Evolutionary conservation across 2,797 vertebrate genomes (phyloP), one percentile per base, ranked within the genome.

Genomic region (Myotis vivesi): DNA sequence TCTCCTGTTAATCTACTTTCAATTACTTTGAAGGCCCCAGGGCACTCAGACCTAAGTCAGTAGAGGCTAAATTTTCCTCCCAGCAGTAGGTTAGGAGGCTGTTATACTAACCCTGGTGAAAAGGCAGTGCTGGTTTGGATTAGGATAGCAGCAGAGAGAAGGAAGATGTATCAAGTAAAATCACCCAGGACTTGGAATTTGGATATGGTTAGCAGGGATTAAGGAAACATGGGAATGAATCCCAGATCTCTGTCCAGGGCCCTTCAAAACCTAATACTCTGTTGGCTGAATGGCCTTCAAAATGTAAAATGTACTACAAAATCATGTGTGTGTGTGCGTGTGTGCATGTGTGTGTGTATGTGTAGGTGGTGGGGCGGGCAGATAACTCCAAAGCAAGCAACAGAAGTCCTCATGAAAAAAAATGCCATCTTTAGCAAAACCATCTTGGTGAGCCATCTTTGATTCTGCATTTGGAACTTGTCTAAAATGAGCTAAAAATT

Each of bases 401-500:
- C 7, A 55, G 2, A 89, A 69, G 79, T 85, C 12, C 55, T 80
- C 20, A 7, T 33, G 44, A 19, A 53, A 86, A 73, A 64, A 46
- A 75, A 4, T 64, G n/a, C 11, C 25, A 57, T 89, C 7, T 88
- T 91, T 69, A 92, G 79, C 22, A 86, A 81, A 89, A 82, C 55
- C 28, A 84, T 49, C 10, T 83, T 57, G 9, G 55, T 84, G 33
- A 91, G 22, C 71, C 55, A 73, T 75, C 33, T 77, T 92, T 77
- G 59, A 19, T 81, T 81, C 17, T 73, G 62, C 13, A 77, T 88
- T 79, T 57, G 57, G 20, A 68, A 12, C 6, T 76, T 79, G 53
- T 53, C 33, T 92, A 86, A 89, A 90, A 62, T 85, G 30, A 89
- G 25, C 85, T 77, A 57, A 89, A 92, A 81, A 33, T 55, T 46